Evolutionary conservation across 64 coral and sea anemone genomes (phyloP).

Genomic region (Montipora foliosa): DNA sequence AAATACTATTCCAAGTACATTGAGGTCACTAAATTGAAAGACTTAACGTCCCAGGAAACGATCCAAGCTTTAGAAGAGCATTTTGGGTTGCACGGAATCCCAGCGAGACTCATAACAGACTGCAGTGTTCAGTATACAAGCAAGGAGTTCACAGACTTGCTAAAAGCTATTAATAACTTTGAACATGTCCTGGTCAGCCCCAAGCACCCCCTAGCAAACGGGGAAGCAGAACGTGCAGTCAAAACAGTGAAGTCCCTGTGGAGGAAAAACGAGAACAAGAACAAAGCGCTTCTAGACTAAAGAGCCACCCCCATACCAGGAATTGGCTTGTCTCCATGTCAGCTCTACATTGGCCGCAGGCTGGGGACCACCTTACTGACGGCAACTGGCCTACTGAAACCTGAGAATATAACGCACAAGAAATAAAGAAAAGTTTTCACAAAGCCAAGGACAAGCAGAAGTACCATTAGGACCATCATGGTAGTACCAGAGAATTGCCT

Average conservation of each 20-base stretch:
- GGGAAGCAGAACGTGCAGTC: slow-evolving; percentile 17
- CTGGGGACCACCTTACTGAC: slow-evolving; percentile 43
- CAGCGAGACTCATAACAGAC: slow-evolving; percentile 26
- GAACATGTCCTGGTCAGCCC: slow-evolving; percentile 49
- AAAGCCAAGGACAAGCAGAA: slow-evolving; percentile 58
- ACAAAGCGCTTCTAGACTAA: slow-evolving; percentile 29
- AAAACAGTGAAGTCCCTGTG: slow-evolving; percentile 26
- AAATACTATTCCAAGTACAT: slow-evolving; percentile 59
- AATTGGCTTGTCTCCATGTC: slow-evolving; percentile 47
- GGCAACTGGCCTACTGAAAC: slow-evolving; percentile 52
- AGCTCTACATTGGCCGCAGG: slow-evolving; percentile 58
- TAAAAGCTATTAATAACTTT: slow-evolving; percentile 26
- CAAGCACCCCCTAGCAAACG: slow-evolving; percentile 24
- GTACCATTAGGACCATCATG: slow-evolving; percentile 29
- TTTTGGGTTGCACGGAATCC: slow-evolving; percentile 28
- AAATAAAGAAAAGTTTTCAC: slow-evolving; percentile 48
- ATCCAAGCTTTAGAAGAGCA: slow-evolving; percentile 28
- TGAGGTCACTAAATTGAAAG: slow-evolving; percentile 58
- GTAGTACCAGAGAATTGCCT: slow-evolving; percentile 58
- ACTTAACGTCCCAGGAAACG: slow-evolving; percentile 1
- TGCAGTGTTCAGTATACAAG: slow-evolving; percentile 33
- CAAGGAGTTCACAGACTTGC: slow-evolving; percentile 15
- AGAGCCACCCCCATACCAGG: slow-evolving; percentile 18
- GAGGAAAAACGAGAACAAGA: background rate
- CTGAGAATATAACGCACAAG: slow-evolving; percentile 34